Evolutionary conservation across 1,140 invertebrate species (phyloP), one percentile per base, ranked within the genome.

Genomic region (Dendrolimus punctatus): DNA sequence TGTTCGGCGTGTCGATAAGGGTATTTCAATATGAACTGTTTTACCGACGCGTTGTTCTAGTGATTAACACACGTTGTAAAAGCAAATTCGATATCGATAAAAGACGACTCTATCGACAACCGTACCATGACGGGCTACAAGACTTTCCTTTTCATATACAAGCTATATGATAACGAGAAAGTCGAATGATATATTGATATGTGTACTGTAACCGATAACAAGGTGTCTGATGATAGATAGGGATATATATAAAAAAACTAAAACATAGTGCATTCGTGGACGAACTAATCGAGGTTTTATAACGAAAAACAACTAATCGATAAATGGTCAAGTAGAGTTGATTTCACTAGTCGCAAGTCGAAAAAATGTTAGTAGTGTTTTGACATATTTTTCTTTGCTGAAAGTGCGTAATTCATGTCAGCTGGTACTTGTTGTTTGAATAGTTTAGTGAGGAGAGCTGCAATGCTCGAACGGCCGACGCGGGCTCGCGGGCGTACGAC

Each of bases 331-430:
- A 81, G 83, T 86, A 86, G 83, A 86, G 83, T 86, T 86, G 80
- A 86, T 86, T 88, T 86, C 76, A 84, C 80, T 88, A 88, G 87
- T 88, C 78, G 87, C 85, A 85, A 85, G 81, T 80, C 78, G 77
- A 80, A 81, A 80, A 80, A 87, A 83, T 78, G 77, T 80, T 82
- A 68, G 80, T 88, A 88, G 87, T 87, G 87, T 88, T 88, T 88
- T 88, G 87, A 88, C 87, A 87, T 87, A 83, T 85, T 88, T 88
- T 88, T 88, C 85, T 88, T 88, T 88, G 85, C 87, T 88, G 87
- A 87, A 87, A 87, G 87, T 88, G 84, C 85, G 87, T 88, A 85
- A 87, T 86, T 88, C 87, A 85, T 88, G 85, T 86, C 87, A 88
- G 87, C 87, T 86, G 83, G 68, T 80, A 77, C 65, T 72, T 69